Conservation (phyloP, 2,888 invertebrate species). For the Conops quadrifasciatus region DNA sequence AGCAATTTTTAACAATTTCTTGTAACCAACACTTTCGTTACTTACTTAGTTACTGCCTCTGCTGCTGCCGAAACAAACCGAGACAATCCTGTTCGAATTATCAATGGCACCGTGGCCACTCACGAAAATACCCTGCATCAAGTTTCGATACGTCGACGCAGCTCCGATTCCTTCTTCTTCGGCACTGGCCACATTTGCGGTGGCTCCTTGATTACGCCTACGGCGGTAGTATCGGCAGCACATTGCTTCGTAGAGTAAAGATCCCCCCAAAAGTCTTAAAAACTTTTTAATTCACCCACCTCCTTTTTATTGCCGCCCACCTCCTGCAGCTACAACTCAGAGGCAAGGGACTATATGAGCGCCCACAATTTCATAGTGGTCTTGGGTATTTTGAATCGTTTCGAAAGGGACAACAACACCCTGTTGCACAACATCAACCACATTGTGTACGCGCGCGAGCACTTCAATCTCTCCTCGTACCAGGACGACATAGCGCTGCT, state of each 20-base stretch:
- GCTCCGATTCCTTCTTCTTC: slow-evolving; percentile 51
- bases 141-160: slow-evolving; percentile 51
- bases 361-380: slow-evolving; percentile 52
- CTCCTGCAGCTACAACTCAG: neutral
- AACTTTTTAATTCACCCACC: no score
- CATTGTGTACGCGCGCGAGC: slow-evolving; percentile 38
- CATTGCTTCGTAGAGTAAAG: slow-evolving; percentile 51
- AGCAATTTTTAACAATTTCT: no score
- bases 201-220: slow-evolving; percentile 52
- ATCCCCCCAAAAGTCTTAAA: no score
- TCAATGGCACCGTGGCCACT: slow-evolving; percentile 47
- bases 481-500: slow-evolving; percentile 57
- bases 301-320: no score
- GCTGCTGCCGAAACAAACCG: neutral
- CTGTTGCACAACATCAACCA: slow-evolving; percentile 51
- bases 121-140: slow-evolving; percentile 54
- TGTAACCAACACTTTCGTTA: no score
- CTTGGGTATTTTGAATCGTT: slow-evolving; percentile 50
- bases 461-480: slow-evolving; percentile 51
- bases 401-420: slow-evolving; percentile 48
- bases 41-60: neutral
- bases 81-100: slow-evolving; percentile 37
- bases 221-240: slow-evolving; percentile 47
- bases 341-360: neutral
- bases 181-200: slow-evolving; percentile 61